Conservation (phyloP, 1,140 invertebrate species). For the Nymphalis io region DNA sequence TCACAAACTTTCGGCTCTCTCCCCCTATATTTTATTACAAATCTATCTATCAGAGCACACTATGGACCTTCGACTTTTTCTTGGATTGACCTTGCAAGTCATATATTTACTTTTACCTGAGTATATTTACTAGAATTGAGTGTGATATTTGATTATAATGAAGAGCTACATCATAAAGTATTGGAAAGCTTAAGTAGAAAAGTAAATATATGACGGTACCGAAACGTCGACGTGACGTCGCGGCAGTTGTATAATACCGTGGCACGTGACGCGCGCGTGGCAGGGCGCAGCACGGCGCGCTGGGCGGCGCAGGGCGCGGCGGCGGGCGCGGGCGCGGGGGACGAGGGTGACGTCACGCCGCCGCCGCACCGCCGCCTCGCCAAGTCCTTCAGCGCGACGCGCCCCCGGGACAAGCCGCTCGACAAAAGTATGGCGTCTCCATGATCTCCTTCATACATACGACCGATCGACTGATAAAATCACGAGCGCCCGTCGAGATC, state of each 20-base stretch:
- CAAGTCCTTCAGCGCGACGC: constrained; percentile 90
- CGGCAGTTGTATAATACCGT: neutral
- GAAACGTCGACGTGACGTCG: neutral
- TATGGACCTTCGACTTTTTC: neutral
- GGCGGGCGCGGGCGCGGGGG: constrained; percentile 40
- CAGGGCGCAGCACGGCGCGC: constrained; percentile 56
- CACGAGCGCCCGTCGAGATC: too few relatives aligned
- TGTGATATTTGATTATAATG: neutral
- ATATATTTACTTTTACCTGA: neutral
- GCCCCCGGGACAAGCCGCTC: constrained; percentile 57
- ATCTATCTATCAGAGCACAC: neutral
- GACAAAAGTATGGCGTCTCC: constrained; percentile 58
- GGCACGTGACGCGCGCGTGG: neutral
- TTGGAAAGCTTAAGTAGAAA: neutral
- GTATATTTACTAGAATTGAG: neutral
- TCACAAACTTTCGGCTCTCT: neutral
- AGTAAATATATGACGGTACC: neutral
- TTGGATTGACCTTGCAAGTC: neutral
- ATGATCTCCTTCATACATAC: too few relatives aligned
- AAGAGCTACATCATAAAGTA: neutral
- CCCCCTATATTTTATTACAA: neutral
- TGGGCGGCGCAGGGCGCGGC: constrained; percentile 44
- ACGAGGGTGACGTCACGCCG: constrained; percentile 86
- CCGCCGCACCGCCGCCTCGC: constrained; percentile 90
- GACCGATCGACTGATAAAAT: too few relatives aligned